These are phyloP conservation scores for Buteo buteo DNA, from an alignment of 2,113 vertebrate genomes.

Conservation along the genomic window DNA sequence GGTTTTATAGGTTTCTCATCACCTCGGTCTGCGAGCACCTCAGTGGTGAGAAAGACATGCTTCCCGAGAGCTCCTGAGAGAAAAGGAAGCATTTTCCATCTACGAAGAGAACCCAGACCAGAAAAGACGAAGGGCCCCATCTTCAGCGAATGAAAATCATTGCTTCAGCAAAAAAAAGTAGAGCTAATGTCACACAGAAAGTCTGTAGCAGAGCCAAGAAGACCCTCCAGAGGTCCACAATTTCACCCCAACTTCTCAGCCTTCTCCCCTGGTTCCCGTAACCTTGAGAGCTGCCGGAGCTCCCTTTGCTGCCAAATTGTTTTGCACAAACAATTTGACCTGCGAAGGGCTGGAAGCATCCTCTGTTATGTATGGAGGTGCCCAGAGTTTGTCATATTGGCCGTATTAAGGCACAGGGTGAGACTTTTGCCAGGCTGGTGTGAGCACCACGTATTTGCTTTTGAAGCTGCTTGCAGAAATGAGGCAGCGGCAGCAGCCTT, in stretches of 20 bases:
- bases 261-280: not conserved
- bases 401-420: rapidly evolving
- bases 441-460: not conserved
- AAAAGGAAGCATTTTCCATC: not conserved
- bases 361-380: not conserved
- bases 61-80: not conserved
- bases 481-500: not conserved
- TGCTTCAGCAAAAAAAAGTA: not conserved
- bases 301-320: not conserved
- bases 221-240: not conserved
- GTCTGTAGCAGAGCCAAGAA: not conserved
- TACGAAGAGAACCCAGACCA: not conserved
- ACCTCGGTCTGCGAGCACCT: not conserved
- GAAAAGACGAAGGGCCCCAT: not conserved
- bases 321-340: not conserved
- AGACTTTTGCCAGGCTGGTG: not conserved
- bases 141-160: not conserved
- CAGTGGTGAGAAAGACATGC: not conserved
- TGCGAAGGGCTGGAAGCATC: not conserved
- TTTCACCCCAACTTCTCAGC: not conserved
- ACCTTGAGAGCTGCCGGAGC: not conserved
- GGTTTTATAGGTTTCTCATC: conserved; percentile 21
- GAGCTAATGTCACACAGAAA: not conserved
- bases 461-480: not conserved
- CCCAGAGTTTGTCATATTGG: not conserved